Evolutionary conservation across 2,113 vertebrate genomes (phyloP), one percentile per base, ranked within the genome.

Genomic region (Agapornis roseicollis): DNA sequence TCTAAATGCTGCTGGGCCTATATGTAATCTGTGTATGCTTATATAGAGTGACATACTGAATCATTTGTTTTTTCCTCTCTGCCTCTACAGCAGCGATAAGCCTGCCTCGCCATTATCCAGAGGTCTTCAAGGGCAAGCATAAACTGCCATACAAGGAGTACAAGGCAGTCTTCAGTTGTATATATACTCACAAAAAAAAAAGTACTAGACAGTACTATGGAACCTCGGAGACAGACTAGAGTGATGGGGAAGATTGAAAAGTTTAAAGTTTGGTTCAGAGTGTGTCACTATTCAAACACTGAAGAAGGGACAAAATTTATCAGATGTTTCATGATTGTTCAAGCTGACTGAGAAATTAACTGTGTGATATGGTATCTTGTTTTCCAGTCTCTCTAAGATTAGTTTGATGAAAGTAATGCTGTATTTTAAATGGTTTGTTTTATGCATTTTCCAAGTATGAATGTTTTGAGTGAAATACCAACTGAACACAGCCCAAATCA

Each of bases 1-100:
- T 58, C 46, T 33, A 13, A 55, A 27, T 23, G 25, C 66, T 94
- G 27, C 74, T 90, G 56, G 28, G 11, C 41, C 46, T 29, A 4
- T 33, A 13, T 0, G 0, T 31, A 35, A n/a, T 18, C 80, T 55
- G 24, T 7, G 25, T 16, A 7, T 66, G 63, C 33, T 72, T 46
- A 2, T 35, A 11, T 9, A 53, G 61, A 47, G 13, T 33, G 39
- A 70, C 13, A 74, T 35, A 4, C 17, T 78, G 17, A 35, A 7
- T 33, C 13, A 11, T 46, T 66, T 73, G 19, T 11, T 41, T 61
- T 50, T 55, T 31, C 15, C 35, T 73, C 56, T 61, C 52, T 81
- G 52, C 41, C 74, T 44, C 49, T 63, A 4, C 42, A 91, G 15
- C 46, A 20, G 52, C 31, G 37, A 64, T 28, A 82, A 64, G 39